Base-by-base conservation (phyloP, 2,797 vertebrate genomes). In the Eospalax fontanierii region DNA sequence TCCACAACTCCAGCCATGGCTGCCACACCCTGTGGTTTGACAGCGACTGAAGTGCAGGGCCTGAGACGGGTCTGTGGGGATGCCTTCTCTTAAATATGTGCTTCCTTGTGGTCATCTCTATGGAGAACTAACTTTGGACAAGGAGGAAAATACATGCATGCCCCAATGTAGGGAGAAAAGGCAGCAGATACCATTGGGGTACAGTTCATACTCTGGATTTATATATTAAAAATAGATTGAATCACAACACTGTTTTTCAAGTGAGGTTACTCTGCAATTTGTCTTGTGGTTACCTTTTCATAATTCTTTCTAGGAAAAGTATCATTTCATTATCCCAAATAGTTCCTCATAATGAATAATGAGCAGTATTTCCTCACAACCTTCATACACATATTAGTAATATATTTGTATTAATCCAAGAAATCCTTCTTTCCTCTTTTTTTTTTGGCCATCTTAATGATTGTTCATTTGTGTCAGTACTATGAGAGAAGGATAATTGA, bases 1-100 rank as follows among this genome's bases (percentile, higher is more conserved):
- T 83, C 89, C 71, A 38, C 11, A 28, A 18, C 54, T 18, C 7
- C 28, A 21, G 21, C 68, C n/a, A 15, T 22, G 59, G 68, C 43
- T 50, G n/a, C 81, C 92, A 68, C 95, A 66, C 84, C 95, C 87
- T 46, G 87, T 71, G 71, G 92, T 46, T 83, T 78, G 71, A 59
- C 33, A 19, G 12, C 89, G 76, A 83, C 50, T 70, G 66, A 24
- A 54, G 14, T 30, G 2, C 71, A 24, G 46, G 38, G 10, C 75
- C 24, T 38, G 21, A 46, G 71, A 4, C 1, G 19, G 79, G 33
- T 26, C 28, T 7, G 5, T 22, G 61, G 65, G 66, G 54, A 84
- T 46, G 22, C 38, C 82, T 92, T 28, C 43, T 73, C 24, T 33
- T 79, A 43, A 15, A 11, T 19, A n/a, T 3, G 3, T 22, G 18